These are phyloP conservation scores for Prenolepis imparis DNA, from an alignment of 2,888 invertebrate species.

Conservation along the genomic window DNA sequence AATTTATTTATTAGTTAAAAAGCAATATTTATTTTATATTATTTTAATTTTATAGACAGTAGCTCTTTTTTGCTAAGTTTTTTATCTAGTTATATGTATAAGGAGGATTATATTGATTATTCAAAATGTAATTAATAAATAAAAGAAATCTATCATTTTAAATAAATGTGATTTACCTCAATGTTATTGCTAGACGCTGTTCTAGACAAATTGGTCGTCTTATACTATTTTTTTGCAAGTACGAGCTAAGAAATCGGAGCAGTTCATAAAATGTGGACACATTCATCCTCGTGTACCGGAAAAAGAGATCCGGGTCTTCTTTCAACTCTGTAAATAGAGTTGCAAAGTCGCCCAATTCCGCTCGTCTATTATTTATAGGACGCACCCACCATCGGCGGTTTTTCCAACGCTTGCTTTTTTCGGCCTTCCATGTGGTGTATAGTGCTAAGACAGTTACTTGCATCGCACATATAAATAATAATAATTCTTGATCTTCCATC, in stretches of 20 bases:
- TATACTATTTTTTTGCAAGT: conserved; percentile 1
- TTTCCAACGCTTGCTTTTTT: conserved; percentile 21
- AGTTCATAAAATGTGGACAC: conserved; percentile 29
- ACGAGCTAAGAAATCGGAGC: not conserved
- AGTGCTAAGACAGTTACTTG: not conserved
- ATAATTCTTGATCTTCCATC: too few species aligned
- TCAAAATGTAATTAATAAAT: too few species aligned
- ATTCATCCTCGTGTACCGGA: conserved; percentile 17
- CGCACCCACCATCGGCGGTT: conserved; percentile 28
- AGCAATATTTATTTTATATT: too few species aligned
- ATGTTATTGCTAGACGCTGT: conserved; percentile 12
- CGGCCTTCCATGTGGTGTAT: not conserved
- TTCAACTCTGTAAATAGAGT: conserved; percentile 10
- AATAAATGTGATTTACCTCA: not conserved
- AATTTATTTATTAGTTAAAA: not conserved
- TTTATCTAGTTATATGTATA: too few species aligned
- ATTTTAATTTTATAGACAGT: too few species aligned
- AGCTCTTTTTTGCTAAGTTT: too few species aligned
- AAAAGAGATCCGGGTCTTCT: conserved; percentile 22
- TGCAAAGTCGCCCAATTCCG: not conserved
- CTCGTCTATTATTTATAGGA: conserved; percentile 13
- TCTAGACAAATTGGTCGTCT: not conserved
- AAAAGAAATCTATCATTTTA: too few species aligned
- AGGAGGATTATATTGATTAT: too few species aligned
- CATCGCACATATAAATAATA: not conserved